phyloP scores from a whole-genome alignment of 1,140 invertebrate genomes.

The Thalassaphorura encarpata region DNA sequence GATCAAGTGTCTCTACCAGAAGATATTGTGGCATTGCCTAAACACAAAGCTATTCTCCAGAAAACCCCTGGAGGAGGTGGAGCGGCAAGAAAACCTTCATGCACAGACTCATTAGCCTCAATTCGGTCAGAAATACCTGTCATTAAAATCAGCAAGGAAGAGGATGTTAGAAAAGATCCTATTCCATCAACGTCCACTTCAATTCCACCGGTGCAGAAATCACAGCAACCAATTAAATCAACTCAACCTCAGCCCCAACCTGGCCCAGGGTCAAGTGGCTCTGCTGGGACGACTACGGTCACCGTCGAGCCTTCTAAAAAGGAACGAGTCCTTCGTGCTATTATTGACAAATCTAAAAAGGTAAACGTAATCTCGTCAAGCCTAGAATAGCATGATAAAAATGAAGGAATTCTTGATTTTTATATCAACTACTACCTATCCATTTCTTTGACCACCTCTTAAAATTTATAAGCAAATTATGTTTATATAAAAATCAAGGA shows the following conservation, averaged over 20 bases:
- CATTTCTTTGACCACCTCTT: no score
- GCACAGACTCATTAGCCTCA: slow-evolving; percentile 27
- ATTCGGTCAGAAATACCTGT: slow-evolving; percentile 33
- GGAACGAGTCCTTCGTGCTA: not conserved
- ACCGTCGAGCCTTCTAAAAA: not conserved
- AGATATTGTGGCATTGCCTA: slow-evolving; percentile 6
- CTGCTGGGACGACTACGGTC: no score
- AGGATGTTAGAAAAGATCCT: slow-evolving; percentile 3
- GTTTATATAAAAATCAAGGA: no score
- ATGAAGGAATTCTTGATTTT: no score
- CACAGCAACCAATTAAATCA: not conserved
- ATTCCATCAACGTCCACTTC: not conserved
- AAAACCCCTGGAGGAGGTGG: not conserved
- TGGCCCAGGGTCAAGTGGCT: no score
- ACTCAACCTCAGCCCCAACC: not conserved
- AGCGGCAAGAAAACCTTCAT: slow-evolving; percentile 23
- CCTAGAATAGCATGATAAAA: no score
- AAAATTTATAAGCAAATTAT: no score
- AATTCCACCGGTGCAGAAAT: not conserved
- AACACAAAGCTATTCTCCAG: not conserved
- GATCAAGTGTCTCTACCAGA: slow-evolving; percentile 29
- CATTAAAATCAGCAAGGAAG: slow-evolving; percentile 33
- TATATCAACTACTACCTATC: no score
- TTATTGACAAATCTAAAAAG: not conserved
- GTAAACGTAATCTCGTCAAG: no score